These are phyloP conservation scores for Saccopteryx bilineata DNA, from an alignment of 2,113 vertebrate species.

Conservation along the genomic window DNA sequence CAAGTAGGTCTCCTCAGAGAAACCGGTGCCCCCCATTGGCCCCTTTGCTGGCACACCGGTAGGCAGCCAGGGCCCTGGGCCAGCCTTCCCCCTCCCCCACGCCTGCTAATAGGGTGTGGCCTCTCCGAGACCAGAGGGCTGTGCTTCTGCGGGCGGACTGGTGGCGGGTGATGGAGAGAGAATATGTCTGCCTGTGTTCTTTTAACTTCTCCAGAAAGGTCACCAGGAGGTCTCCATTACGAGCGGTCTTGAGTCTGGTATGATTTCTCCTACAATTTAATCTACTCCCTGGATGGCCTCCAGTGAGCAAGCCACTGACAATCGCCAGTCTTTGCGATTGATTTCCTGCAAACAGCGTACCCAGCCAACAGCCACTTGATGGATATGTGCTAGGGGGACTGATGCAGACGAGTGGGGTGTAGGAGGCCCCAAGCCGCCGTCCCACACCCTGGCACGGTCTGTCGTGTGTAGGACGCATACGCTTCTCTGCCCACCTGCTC, in stretches of 20 bases:
- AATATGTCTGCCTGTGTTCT: conserved; percentile 74
- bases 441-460: not conserved
- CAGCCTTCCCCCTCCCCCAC: not conserved
- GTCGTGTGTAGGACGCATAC: accelerated
- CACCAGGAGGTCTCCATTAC: conserved; percentile 80
- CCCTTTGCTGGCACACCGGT: not conserved
- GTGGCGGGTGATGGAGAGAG: not conserved
- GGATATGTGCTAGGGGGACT: conserved; percentile 78
- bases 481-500: not conserved
- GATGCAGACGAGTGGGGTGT: not conserved
- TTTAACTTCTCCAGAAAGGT: conserved; percentile 81
- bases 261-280: conserved; percentile 87
- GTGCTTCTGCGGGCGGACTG: not conserved
- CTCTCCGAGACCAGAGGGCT: not conserved
- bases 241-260: conserved; percentile 78
- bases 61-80: not conserved
- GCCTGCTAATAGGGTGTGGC: not conserved
- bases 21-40: not conserved
- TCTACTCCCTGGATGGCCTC: conserved; percentile 85
- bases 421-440: conserved; percentile 66
- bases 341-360: conserved; percentile 87
- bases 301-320: conserved; percentile 83
- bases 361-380: conserved; percentile 84
- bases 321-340: conserved; percentile 85
- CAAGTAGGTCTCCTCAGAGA: not conserved